These are phyloP conservation scores for Polylopha cassiicola DNA, from an alignment of 2,888 invertebrate species.

Conservation along the genomic window DNA sequence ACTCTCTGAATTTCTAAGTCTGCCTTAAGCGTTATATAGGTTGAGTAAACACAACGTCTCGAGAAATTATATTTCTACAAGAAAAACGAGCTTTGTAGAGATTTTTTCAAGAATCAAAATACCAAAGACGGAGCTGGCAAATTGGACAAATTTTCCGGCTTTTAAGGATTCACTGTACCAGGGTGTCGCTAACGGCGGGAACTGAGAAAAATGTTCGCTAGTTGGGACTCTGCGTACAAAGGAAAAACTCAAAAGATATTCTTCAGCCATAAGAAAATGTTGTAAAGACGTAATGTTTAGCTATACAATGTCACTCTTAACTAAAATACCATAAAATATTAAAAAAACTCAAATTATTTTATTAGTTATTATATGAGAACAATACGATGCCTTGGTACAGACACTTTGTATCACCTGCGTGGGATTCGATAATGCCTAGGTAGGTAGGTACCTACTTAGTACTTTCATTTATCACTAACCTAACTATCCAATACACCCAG, in stretches of 20 bases:
- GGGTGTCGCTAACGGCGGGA: constrained; percentile 11
- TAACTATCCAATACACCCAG: no score
- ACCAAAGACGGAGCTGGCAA: constrained; percentile 49
- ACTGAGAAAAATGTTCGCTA: constrained; percentile 4
- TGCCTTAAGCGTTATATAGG: not conserved
- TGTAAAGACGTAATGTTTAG: no score
- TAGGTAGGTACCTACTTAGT: constrained; percentile 1
- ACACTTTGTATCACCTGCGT: no score
- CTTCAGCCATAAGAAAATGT: no score
- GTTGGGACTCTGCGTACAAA: no score
- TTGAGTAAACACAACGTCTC: constrained; percentile 1
- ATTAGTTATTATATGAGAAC: no score
- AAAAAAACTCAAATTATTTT: no score
- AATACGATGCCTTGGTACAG: no score
- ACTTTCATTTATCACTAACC: not conserved
- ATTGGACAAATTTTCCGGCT: constrained; percentile 61
- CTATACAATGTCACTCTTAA: no score
- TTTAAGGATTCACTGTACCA: constrained; percentile 41
- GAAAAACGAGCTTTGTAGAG: constrained; percentile 34
- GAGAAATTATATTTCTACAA: constrained; percentile 38
- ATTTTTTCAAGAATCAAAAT: constrained; percentile 46
- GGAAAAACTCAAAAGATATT: no score
- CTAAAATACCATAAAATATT: no score
- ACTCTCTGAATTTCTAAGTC: not conserved
- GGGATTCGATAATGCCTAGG: no score